Conservation (phyloP, 2,113 vertebrate genomes). For the Siniperca knerii region DNA sequence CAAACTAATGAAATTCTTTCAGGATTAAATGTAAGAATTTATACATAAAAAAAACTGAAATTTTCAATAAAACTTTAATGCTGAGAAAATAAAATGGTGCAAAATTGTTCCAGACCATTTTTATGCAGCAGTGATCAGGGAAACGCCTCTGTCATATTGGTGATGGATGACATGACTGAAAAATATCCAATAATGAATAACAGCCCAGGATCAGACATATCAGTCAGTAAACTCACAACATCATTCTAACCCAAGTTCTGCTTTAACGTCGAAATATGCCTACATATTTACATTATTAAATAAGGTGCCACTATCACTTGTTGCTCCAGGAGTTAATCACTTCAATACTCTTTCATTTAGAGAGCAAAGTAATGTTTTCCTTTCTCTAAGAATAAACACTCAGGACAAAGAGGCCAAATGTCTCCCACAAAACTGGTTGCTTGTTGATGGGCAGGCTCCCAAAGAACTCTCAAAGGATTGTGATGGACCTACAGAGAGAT, state of each 20-base stretch:
- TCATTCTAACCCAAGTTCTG: neutral
- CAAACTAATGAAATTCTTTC: conserved; percentile 38
- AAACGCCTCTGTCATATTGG: neutral
- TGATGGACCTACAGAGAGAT: conserved; percentile 44
- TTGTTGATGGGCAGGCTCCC: conserved; percentile 33
- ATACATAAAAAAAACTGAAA: neutral
- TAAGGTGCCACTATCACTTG: neutral
- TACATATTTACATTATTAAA: neutral
- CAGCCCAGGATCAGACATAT: neutral
- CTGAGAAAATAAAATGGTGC: neutral
- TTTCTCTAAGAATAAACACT: conserved; percentile 21
- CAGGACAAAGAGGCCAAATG: conserved; percentile 35
- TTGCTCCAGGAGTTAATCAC: conserved; percentile 14
- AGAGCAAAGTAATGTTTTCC: conserved; percentile 18
- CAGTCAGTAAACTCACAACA: neutral
- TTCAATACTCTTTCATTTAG: neutral
- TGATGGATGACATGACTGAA: neutral
- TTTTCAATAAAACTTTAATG: neutral
- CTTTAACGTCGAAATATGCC: neutral
- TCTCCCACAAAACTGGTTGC: conserved; percentile 29
- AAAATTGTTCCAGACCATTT: neutral
- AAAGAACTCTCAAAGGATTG: conserved; percentile 45
- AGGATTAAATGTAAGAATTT: neutral
- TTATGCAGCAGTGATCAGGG: neutral
- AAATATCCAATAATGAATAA: neutral